phyloP scores from a whole-genome alignment of 2,797 vertebrate genomes.

The Amphiprion clarkii region DNA sequence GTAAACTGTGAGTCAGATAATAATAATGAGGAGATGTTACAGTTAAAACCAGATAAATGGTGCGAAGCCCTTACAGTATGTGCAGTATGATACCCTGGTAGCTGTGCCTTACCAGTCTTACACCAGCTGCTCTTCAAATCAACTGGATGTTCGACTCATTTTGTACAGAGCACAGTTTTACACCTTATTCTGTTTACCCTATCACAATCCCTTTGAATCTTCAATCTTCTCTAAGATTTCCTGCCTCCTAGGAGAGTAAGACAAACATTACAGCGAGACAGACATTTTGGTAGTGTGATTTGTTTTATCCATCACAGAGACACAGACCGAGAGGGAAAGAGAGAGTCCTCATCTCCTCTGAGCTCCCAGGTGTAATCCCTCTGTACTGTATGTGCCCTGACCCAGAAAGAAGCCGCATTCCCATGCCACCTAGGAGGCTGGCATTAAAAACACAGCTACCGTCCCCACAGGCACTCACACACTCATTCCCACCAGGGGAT shows the following conservation, averaged over 20 bases:
- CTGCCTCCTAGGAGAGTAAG: conserved; percentile 65
- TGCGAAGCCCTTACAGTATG: not conserved
- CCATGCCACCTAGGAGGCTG: conserved; percentile 77
- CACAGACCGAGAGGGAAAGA: conserved; percentile 42
- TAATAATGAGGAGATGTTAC: conserved; percentile 1
- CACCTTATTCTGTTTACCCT: conserved; percentile 63
- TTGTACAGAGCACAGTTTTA: conserved; percentile 51
- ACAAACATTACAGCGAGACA: conserved; percentile 64
- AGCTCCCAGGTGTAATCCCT: conserved; percentile 85
- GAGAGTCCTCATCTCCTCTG: conserved; percentile 80
- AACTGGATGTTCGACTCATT: conserved; percentile 51
- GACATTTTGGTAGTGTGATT: conserved; percentile 69
- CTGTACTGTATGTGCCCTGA: conserved; percentile 84
- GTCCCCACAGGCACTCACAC: conserved; percentile 75
- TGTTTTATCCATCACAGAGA: conserved; percentile 77
- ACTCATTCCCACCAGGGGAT: conserved; percentile 75
- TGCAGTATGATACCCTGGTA: not conserved
- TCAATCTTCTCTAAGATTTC: conserved; percentile 65
- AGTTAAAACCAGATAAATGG: conserved; percentile 3
- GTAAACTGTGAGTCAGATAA: not conserved
- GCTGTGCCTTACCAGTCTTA: not conserved
- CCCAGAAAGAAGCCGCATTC: conserved; percentile 84
- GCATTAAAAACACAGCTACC: conserved; percentile 82
- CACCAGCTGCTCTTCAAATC: conserved; percentile 43
- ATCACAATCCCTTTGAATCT: conserved; percentile 54